Evolutionary conservation across 1,140 invertebrate species (phyloP), one percentile per base, ranked within the genome.

Genomic region (Aphelenchoides avenae): DNA sequence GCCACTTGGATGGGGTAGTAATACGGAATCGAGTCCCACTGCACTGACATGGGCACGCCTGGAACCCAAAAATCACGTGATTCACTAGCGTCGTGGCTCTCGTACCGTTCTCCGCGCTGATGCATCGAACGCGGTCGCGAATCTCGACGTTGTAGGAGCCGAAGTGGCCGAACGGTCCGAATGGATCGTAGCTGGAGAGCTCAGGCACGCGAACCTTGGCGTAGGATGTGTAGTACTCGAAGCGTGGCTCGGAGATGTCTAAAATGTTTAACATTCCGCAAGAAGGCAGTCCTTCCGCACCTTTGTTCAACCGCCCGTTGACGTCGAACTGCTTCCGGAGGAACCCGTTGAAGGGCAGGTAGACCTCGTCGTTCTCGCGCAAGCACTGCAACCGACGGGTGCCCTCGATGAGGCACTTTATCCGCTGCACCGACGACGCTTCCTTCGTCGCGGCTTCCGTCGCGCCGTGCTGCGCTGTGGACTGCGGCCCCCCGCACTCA

Each of bases 1-100:
- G 92, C 91, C 61, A 98, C 94, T 82, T 98, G 94, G 1, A 93
- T 96, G 0, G 93, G 91, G 81, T 98, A 98, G 77, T 87, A 92
- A 78, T 97, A 95, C 64, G 71, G 48, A 83, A 69, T 65, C 11
- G 77, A 64, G 40, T 90, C 87, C 92, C 92, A 97, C 74, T 96
- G 92, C 0, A 86, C 91, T 1, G 89, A 92, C 33, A 96, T 85
- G 0, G 92, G 83, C 24, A 84, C 47, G 57, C 49, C 49, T 48
- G 24, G 3, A 52, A 48, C 13, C 20, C 5, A 5, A 50, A 52
- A 52, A 52, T n/a, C n/a, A n/a, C n/a, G n/a, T n/a, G n/a, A n/a
- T n/a, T n/a, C n/a, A n/a, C n/a, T n/a, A n/a, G n/a, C n/a, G n/a
- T n/a, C n/a, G n/a, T n/a, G n/a, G n/a, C n/a, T n/a, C n/a, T n/a